Percentiles rank a stretch among this genome's conserved stretches.
Evolutionary conservation across 53 echinoderm and acorn worm genomes (phyloP).

Genomic region (Holothuria scabra): DNA sequence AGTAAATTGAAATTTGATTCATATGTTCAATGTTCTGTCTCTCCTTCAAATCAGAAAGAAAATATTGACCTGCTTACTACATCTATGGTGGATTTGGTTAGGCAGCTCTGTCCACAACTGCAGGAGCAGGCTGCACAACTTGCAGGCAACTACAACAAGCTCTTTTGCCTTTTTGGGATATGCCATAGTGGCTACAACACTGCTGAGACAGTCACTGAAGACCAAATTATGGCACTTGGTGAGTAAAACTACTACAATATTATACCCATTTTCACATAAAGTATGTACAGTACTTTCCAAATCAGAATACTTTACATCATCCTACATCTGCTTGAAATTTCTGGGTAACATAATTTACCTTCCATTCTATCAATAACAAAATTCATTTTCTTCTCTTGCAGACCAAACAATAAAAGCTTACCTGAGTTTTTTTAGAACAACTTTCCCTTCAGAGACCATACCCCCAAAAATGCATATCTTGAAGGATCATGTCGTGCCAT

Average conservation of each 20-base stretch:
- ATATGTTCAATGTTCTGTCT: no score
- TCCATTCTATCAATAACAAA: no score
- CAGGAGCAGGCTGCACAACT: background rate
- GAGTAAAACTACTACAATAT: background rate
- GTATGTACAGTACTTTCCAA: background rate
- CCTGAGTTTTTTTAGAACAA: background rate
- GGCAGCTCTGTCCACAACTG: background rate
- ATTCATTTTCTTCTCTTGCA: background rate
- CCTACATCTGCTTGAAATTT: no score
- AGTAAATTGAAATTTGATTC: no score
- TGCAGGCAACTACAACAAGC: background rate
- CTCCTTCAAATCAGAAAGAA: background rate
- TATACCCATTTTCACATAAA: background rate
- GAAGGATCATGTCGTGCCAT: constrained; percentile 51
- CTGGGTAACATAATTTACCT: no score
- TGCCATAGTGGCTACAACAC: background rate
- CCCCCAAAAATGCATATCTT: constrained; percentile 58
- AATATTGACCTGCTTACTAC: background rate
- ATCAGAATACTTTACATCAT: no score
- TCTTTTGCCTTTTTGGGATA: constrained; percentile 2
- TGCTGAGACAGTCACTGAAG: background rate
- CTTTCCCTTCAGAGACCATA: constrained; percentile 14
- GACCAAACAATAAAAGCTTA: constrained; percentile 3
- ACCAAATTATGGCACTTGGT: background rate
- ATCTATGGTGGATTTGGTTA: background rate